A percentile compares a stretch with the other conserved stretches of the same genome.
phyloP scores from a whole-genome alignment of 1,140 invertebrate genomes.

The Bombyx mori region DNA sequence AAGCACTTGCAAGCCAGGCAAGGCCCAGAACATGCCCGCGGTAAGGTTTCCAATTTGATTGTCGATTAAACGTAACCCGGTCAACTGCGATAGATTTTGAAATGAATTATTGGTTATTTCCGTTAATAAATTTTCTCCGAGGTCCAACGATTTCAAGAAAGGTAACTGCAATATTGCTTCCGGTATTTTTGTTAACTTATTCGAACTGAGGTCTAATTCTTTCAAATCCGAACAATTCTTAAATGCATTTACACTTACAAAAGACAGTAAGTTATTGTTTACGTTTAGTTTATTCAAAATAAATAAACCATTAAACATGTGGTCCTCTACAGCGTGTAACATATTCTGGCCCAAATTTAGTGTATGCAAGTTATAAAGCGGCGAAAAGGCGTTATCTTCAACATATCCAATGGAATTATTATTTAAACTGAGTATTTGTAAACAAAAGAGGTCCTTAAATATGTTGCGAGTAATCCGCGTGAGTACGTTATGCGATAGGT shows the following conservation, averaged over 20 bases:
- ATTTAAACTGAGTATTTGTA: slow-evolving; percentile 85
- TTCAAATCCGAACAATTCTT: slow-evolving; percentile 84
- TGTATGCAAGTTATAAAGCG: slow-evolving; percentile 87
- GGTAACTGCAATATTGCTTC: slow-evolving; percentile 81
- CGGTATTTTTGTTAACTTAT: slow-evolving; percentile 82
- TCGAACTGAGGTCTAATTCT: slow-evolving; percentile 87
- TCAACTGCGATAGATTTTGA: slow-evolving; percentile 80
- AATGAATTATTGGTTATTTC: slow-evolving; percentile 81
- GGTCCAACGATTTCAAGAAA: slow-evolving; percentile 82
- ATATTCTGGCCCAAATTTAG: slow-evolving; percentile 84
- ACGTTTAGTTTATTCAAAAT: slow-evolving; percentile 84
- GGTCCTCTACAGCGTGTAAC: slow-evolving; percentile 79
- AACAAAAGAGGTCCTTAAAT: slow-evolving; percentile 85
- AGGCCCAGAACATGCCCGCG: slow-evolving; percentile 77
- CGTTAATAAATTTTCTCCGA: slow-evolving; percentile 86
- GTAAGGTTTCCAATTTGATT: slow-evolving; percentile 86
- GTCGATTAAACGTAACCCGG: slow-evolving; percentile 83
- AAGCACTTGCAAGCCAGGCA: slow-evolving; percentile 82
- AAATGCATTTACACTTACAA: slow-evolving; percentile 83
- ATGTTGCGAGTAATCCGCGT: slow-evolving; percentile 76
- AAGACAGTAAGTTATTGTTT: slow-evolving; percentile 83
- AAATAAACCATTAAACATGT: slow-evolving; percentile 85
- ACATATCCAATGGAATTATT: slow-evolving; percentile 85
- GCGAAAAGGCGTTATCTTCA: slow-evolving; percentile 83
- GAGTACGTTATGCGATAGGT: slow-evolving; percentile 79